A percentile compares a stretch with the other conserved stretches of the same genome.
Evolutionary conservation across 2,888 invertebrate genomes (phyloP).

Genomic region (Eurois occulta): DNA sequence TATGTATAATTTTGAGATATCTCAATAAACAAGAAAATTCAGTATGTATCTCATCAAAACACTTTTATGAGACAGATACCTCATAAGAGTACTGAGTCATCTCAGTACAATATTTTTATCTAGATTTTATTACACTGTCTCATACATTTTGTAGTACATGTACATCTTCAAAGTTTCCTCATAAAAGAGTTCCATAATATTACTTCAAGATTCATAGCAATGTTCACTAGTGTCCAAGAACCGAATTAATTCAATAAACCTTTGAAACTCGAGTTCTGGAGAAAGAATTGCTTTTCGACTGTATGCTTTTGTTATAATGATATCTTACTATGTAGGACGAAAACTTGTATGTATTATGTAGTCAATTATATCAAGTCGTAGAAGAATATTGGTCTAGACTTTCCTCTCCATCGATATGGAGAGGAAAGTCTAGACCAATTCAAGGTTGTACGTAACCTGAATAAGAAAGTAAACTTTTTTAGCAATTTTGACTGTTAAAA

Average conservation of each 20-base stretch:
- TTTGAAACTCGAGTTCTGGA: conserved; percentile 7
- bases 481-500: background rate
- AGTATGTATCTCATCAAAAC: conserved; percentile 3
- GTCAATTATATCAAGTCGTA: background rate
- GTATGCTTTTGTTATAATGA: conserved; percentile 27
- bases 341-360: conserved; percentile 9
- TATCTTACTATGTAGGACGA: conserved; percentile 7
- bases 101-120: conserved; percentile 43
- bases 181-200: conserved; percentile 53
- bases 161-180: conserved; percentile 56
- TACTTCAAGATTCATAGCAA: conserved; percentile 41
- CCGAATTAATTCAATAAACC: conserved; percentile 54
- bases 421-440: background rate
- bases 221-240: conserved; percentile 43
- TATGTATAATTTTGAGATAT: background rate
- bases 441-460: background rate
- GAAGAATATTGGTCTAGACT: conserved; percentile 5
- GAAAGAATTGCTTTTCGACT: conserved; percentile 24
- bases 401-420: too few species aligned
- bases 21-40: background rate
- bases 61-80: conserved; percentile 33
- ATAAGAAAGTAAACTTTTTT: background rate
- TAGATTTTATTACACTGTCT: conserved; percentile 39
- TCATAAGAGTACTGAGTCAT: conserved; percentile 22
- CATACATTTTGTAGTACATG: conserved; percentile 36